These are phyloP conservation scores for Melipona bicolor DNA, from an alignment of 2,888 invertebrate species.

Conservation along the genomic window DNA sequence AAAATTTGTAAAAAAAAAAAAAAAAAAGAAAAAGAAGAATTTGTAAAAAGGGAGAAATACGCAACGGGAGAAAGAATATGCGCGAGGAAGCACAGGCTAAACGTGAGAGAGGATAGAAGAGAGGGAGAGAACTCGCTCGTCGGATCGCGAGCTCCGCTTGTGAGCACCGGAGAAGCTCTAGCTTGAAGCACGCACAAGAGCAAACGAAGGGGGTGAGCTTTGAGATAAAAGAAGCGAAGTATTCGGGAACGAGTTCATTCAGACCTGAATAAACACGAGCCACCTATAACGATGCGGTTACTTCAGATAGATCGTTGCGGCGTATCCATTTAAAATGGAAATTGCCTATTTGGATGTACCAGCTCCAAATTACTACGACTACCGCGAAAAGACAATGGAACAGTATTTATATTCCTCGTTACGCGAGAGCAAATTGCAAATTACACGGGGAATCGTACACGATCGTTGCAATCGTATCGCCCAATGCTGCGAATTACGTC, in stretches of 20 bases:
- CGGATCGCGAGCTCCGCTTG: constrained; percentile 1
- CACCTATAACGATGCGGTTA: background rate
- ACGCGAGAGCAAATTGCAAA: background rate
- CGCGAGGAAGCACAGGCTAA: background rate
- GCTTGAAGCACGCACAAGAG: constrained; percentile 23
- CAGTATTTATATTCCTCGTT: background rate
- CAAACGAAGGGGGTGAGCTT: constrained; percentile 26
- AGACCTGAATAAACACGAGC: background rate
- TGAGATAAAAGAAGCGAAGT: constrained; percentile 26
- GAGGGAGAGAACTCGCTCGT: background rate
- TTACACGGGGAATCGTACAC: background rate
- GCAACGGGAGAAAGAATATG: background rate
- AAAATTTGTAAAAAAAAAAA: background rate
- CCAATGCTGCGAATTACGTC: constrained; percentile 2
- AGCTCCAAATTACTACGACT: background rate
- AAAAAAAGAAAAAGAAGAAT: background rate
- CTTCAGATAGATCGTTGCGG: too few species aligned
- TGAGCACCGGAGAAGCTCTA: background rate
- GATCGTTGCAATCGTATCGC: background rate
- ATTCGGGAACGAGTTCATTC: constrained; percentile 23
- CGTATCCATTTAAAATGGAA: background rate
- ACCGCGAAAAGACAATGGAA: background rate
- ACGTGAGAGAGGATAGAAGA: background rate
- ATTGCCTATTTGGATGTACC: background rate
- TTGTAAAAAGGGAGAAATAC: background rate